Conservation (phyloP, 92 coral and sea anemone species). For the Ricordea florida region DNA sequence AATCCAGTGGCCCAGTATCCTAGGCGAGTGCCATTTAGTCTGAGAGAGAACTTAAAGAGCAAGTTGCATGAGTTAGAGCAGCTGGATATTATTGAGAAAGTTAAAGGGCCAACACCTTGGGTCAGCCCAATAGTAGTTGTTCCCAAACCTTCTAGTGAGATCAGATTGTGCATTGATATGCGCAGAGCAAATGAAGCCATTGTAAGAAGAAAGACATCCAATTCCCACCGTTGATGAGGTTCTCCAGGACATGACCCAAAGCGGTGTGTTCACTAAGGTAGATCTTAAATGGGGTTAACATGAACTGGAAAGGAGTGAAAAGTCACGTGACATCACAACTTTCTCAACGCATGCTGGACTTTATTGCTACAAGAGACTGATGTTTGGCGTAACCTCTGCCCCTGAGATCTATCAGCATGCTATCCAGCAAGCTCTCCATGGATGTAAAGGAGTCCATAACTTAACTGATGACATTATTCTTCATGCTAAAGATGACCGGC, state of each 20-base stretch:
- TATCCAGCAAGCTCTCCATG: constrained; percentile 25
- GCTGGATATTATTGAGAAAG: no score
- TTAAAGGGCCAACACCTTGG: constrained; percentile 50
- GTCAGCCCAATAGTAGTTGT: constrained; percentile 14
- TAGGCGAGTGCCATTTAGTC: no score
- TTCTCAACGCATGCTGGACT: constrained; percentile 28
- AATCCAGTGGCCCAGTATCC: no score
- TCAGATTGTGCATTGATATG: constrained; percentile 32
- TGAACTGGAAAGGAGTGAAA: constrained; percentile 16
- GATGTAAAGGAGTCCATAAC: constrained; percentile 23
- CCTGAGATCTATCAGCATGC: constrained; percentile 14
- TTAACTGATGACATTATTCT: constrained; percentile 41
- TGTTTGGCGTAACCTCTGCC: constrained; percentile 23
- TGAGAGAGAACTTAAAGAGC: no score
- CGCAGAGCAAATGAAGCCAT: constrained; percentile 26
- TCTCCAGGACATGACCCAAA: constrained; percentile 2
- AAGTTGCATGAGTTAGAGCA: no score
- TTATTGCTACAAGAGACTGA: constrained; percentile 11
- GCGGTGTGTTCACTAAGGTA: constrained; percentile 21
- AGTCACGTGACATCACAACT: constrained; percentile 14
- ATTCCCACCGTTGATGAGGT: constrained; percentile 44
- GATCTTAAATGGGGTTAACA: constrained; percentile 46
- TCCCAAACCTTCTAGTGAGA: constrained; percentile 21
- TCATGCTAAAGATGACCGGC: background rate
- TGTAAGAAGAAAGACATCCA: constrained; percentile 4